phyloP scores from a whole-genome alignment of 2,888 invertebrate species.

The Hemaris fuciformis region DNA sequence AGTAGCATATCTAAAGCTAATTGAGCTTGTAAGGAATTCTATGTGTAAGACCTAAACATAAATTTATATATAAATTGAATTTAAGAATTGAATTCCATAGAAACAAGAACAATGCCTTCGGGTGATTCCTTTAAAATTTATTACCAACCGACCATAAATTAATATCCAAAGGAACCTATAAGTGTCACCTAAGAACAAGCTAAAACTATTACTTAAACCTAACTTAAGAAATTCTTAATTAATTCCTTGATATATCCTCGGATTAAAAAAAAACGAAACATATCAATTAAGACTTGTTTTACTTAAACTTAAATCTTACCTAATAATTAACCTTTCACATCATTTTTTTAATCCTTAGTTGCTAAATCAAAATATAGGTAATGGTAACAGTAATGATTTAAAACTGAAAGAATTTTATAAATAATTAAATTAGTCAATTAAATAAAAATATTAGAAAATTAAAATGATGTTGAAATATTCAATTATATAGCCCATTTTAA shows the following conservation, averaged over 20 bases:
- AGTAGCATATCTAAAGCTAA: not conserved
- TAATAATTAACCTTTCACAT: not conserved
- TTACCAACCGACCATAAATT: too few relatives aligned
- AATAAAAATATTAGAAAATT: not conserved
- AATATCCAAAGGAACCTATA: too few relatives aligned
- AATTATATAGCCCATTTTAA: not conserved
- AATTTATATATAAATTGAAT: too few relatives aligned
- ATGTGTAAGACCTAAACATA: too few relatives aligned
- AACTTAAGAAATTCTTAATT: too few relatives aligned
- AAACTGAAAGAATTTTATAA: not conserved
- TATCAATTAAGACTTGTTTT: not conserved
- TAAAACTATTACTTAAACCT: too few relatives aligned
- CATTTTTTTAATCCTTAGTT: not conserved
- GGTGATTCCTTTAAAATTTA: too few relatives aligned
- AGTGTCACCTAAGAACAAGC: too few relatives aligned
- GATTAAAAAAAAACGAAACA: not conserved
- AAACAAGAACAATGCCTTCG: too few relatives aligned
- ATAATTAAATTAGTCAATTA: not conserved
- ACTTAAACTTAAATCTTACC: not conserved
- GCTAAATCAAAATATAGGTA: not conserved
- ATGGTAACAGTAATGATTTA: not conserved
- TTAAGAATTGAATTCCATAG: too few relatives aligned
- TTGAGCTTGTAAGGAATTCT: not conserved
- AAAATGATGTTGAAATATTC: not conserved
- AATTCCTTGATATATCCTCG: not conserved